Evolutionary conservation across 2,888 invertebrate genomes (phyloP).

Genomic region (Folsomia manolachei): DNA sequence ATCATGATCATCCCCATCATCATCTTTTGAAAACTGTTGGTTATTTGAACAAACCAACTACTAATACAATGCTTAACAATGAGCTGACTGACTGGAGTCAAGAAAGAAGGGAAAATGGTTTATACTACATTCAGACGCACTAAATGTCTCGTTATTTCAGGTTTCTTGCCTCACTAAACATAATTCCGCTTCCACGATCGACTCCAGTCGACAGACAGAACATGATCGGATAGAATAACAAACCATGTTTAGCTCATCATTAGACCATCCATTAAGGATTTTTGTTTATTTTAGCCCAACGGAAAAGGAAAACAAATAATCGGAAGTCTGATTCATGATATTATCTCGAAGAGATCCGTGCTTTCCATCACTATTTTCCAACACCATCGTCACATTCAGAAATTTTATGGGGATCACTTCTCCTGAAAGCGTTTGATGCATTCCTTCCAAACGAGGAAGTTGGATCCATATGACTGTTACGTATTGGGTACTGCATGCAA

Average conservation of each 20-base stretch:
- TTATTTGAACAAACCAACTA: too few relatives aligned
- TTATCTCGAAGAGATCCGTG: not conserved
- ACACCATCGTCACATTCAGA: not conserved
- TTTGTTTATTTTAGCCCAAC: constrained; percentile 20
- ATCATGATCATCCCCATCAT: too few relatives aligned
- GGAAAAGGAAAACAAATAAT: constrained; percentile 29
- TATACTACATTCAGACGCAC: too few relatives aligned
- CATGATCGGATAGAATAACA: constrained; percentile 5
- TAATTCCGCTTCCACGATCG: not conserved
- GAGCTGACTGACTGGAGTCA: too few relatives aligned
- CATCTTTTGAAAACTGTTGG: too few relatives aligned
- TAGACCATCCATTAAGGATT: constrained; percentile 15
- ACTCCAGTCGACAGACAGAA: not conserved
- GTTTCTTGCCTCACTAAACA: too few relatives aligned
- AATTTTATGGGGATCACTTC: not conserved
- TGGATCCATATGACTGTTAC: not conserved
- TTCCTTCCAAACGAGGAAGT: constrained; percentile 9
- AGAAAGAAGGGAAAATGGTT: too few relatives aligned
- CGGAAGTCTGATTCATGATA: constrained; percentile 21
- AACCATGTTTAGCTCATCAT: constrained; percentile 20
- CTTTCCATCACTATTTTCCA: not conserved
- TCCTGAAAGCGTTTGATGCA: not conserved
- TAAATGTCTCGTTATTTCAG: not conserved
- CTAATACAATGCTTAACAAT: too few relatives aligned
- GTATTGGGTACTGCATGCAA: not conserved